Conservation (phyloP, 2,888 invertebrate species). For the Drosophila flavopinicola region DNA sequence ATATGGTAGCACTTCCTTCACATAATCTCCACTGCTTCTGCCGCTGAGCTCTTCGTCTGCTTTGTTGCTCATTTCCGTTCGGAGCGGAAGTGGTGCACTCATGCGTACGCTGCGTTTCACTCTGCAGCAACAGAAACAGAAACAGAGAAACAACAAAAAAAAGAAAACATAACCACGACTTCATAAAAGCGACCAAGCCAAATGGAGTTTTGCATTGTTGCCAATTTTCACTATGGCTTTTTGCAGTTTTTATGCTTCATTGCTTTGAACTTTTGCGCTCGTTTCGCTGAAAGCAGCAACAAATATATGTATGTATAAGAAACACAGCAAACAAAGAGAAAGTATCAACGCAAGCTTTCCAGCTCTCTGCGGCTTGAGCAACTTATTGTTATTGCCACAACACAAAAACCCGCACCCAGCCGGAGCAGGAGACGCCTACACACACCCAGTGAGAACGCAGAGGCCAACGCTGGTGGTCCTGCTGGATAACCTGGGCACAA, state of each 20-base stretch:
- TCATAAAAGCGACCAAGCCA: conserved; percentile 8
- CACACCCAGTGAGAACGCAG: conserved; percentile 7
- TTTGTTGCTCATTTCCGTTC: conserved; percentile 68
- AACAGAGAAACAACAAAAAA: too few relatives aligned
- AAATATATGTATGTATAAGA: conserved; percentile 11
- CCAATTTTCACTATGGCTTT: conserved; percentile 57
- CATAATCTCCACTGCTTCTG: conserved; percentile 36
- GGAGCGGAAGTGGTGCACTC: conserved; percentile 80
- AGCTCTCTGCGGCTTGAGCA: conserved; percentile 30
- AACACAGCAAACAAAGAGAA: conserved; percentile 69
- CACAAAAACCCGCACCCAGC: conserved; percentile 41
- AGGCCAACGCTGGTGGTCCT: conserved; percentile 51
- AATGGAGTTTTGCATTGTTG: conserved; percentile 48
- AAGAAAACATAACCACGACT: conserved; percentile 16
- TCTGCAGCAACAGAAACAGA: too few relatives aligned
- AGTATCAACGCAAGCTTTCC: conserved; percentile 63
- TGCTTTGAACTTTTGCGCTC: conserved; percentile 79
- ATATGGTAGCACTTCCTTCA: conserved; percentile 34
- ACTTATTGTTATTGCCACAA: conserved; percentile 52
- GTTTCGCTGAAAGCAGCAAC: conserved; percentile 41
- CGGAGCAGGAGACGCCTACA: conserved; percentile 51
- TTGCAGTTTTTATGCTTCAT: conserved; percentile 67
- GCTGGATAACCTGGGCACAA: conserved; percentile 18
- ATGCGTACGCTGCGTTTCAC: conserved; percentile 65
- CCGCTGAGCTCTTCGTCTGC: conserved; percentile 18